Evolutionary conservation across 2,113 vertebrate species (phyloP), one percentile per base, ranked within the genome.

Genomic region (Thalassoma bifasciatum): DNA sequence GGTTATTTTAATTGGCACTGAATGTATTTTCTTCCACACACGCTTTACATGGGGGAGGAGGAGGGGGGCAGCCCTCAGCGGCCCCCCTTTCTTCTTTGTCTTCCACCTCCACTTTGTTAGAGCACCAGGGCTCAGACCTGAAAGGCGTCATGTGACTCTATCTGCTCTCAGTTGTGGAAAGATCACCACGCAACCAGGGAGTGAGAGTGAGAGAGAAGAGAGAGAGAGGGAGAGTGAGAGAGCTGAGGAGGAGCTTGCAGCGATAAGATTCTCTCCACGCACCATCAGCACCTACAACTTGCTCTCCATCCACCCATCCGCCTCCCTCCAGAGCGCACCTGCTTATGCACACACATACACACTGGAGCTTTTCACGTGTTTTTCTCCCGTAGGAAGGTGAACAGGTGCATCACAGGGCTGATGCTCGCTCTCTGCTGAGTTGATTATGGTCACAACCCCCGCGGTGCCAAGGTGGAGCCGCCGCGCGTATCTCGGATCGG

Each of bases 401-500:
- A 60, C 80, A 86, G 68, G 84, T 81, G 85, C 85, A 70, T 64
- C 82, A 57, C 69, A 37, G 72, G 70, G 57, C 64, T 22, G 12
- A 8, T 22, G 2, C 67, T 56, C 79, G 77, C 26, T 77, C 84
- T 63, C 52, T 19, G 86, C 69, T 80, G 82, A 89, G 59, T 88
- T 84, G 92, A 91, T 85, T 92, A 94, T 93, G 94, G 76, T 90
- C 89, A 91, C 89, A 92, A 78, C 85, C 90, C 88, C 87, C 86
- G 72, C 87, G 85, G 92, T 90, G 84, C 80, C 91, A 95, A 92
- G 91, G 91, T 95, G 94, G 94, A 94, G 91, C 84, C 89, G 59
- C 86, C 88, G 89, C 94, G 92, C 89, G 92, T 93, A 38, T 94
- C 94, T 92, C 92, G 93, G 84, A 94, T 94, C 92, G 93, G 93